A percentile compares a stretch with the other conserved stretches of the same genome.
Evolutionary conservation across 2,113 vertebrate genomes (phyloP).

Genomic region (Indri indri): DNA sequence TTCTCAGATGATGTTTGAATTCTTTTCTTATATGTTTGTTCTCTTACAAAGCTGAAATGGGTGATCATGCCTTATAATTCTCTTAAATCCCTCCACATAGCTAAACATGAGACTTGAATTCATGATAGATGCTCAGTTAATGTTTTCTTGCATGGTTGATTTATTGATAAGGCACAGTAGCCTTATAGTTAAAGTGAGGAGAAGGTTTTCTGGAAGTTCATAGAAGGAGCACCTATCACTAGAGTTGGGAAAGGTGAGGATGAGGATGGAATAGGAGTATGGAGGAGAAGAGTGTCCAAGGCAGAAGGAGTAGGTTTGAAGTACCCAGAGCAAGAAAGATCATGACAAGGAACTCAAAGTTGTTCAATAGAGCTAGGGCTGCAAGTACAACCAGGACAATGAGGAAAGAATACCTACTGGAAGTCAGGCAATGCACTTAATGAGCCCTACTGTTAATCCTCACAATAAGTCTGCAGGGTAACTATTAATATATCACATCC

Average conservation of each 20-base stretch:
- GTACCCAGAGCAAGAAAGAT: background rate
- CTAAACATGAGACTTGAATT: background rate
- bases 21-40: background rate
- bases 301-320: background rate
- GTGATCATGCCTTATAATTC: background rate
- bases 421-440: too few relatives aligned
- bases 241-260: background rate
- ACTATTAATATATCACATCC: background rate
- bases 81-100: too few relatives aligned
- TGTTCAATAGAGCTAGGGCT: background rate
- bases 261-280: background rate
- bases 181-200: background rate
- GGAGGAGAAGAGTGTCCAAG: background rate
- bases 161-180: background rate
- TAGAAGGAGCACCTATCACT: background rate
- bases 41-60: background rate
- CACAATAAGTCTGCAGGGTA: background rate
- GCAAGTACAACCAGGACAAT: background rate
- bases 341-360: background rate
- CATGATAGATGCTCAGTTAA: background rate
- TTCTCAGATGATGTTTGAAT: background rate
- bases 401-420: background rate
- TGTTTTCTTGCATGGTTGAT: background rate
- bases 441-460: background rate
- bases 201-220: background rate